phyloP scores from a whole-genome alignment of 92 coral and sea anemone genomes.

The Zoanthus sansibaricus region DNA sequence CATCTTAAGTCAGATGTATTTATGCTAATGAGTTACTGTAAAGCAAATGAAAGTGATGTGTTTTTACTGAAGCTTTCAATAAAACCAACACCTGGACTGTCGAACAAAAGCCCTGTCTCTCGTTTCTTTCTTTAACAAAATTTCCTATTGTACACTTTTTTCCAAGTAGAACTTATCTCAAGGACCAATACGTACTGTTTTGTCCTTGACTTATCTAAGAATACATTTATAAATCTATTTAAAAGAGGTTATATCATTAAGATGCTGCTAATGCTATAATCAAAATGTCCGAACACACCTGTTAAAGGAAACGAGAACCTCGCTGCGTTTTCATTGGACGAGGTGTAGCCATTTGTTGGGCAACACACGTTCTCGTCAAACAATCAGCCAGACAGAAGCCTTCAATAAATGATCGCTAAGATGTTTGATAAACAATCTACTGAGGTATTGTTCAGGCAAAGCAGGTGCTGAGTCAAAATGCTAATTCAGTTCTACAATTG shows the following conservation, averaged over 20 bases:
- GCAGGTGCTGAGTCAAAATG: slow-evolving; percentile 89
- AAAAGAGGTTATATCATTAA: slow-evolving; percentile 30
- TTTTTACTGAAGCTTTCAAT: slow-evolving; percentile 46
- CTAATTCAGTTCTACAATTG: slow-evolving; percentile 74
- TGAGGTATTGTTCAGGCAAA: slow-evolving; percentile 63
- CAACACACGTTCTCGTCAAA: slow-evolving; percentile 61
- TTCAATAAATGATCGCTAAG: slow-evolving; percentile 72
- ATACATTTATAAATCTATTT: slow-evolving; percentile 14
- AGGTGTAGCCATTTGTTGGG: slow-evolving; percentile 51
- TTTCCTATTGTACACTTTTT: not conserved
- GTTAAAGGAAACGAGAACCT: slow-evolving; percentile 1
- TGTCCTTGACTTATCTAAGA: not conserved
- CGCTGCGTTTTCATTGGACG: slow-evolving; percentile 38
- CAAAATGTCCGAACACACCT: slow-evolving; percentile 55
- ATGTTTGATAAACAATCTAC: slow-evolving; percentile 84
- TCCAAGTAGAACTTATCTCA: slow-evolving; percentile 1
- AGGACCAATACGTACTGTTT: not conserved
- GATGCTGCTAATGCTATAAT: slow-evolving; percentile 35
- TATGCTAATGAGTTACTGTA: slow-evolving; percentile 34
- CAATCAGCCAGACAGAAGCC: slow-evolving; percentile 69
- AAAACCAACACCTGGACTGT: slow-evolving; percentile 42
- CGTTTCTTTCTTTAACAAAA: not conserved
- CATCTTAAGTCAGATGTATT: slow-evolving; percentile 2
- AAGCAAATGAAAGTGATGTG: slow-evolving; percentile 33
- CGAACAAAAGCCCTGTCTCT: slow-evolving; percentile 13